Conservation (phyloP, 2,113 vertebrate genomes). For the Phaetusa simplex region DNA sequence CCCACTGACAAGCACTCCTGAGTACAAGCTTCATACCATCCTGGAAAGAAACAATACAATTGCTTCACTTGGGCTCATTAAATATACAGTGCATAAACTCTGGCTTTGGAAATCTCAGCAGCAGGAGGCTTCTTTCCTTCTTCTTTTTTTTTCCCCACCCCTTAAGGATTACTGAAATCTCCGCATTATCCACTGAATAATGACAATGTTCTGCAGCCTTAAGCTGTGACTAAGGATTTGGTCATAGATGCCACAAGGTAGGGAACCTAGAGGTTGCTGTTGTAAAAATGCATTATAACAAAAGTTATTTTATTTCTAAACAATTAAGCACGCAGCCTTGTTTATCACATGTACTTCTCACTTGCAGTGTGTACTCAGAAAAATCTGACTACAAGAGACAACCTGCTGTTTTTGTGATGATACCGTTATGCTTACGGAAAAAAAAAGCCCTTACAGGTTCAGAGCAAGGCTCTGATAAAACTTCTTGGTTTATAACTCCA, state of each 20-base stretch:
- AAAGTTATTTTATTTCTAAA: neutral
- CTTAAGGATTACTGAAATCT: conserved; percentile 33
- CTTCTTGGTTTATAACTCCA: neutral
- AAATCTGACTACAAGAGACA: neutral
- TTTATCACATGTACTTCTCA: neutral
- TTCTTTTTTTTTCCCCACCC: neutral
- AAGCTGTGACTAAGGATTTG: conserved; percentile 12
- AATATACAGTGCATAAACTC: conserved; percentile 40
- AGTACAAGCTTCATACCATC: neutral
- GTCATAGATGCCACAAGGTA: neutral
- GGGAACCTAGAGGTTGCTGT: neutral
- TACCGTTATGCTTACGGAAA: neutral
- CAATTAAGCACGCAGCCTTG: neutral
- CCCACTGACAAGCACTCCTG: neutral
- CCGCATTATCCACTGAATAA: conserved; percentile 32
- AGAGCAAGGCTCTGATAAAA: neutral
- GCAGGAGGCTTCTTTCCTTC: neutral
- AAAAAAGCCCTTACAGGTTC: neutral
- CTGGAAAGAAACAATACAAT: conserved; percentile 12
- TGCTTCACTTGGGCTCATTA: conserved; percentile 17
- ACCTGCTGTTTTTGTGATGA: neutral
- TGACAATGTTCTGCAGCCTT: neutral
- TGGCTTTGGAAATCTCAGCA: neutral
- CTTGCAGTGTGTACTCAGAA: neutral
- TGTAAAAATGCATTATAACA: neutral